Conservation (phyloP, 2,888 invertebrate genomes). For the Resseliella maxima region DNA sequence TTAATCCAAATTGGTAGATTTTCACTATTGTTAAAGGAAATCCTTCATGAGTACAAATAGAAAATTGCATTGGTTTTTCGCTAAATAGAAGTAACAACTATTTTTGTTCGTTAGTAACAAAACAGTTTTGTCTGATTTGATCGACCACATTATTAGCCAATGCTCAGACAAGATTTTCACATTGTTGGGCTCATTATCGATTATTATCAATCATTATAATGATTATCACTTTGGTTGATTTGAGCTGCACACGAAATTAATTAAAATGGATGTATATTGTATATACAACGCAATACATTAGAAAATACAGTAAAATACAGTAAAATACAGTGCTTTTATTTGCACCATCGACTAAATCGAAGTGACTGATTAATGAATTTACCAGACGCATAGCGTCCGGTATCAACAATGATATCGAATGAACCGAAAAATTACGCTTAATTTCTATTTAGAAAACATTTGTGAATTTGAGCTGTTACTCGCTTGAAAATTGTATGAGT, state of each 20-base stretch:
- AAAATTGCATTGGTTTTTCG: neutral
- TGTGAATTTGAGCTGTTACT: neutral
- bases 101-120: no score
- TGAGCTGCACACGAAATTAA: slow-evolving; percentile 2
- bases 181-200: neutral
- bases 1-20: neutral
- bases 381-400: neutral
- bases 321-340: no score
- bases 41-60: neutral
- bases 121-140: neutral
- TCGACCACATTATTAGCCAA: no score
- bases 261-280: neutral
- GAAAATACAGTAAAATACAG: neutral
- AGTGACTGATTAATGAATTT: neutral
- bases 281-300: neutral
- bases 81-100: no score
- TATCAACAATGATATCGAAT: neutral
- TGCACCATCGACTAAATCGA: neutral
- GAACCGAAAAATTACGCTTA: neutral
- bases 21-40: neutral
- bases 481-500: neutral
- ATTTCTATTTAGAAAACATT: neutral
- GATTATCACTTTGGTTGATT: neutral
- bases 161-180: no score
- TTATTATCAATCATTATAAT: slow-evolving; percentile 28